Percentiles rank a stretch among this genome's conserved stretches.
These are phyloP conservation scores for Chelonoidis abingdonii DNA, from an alignment of 2,113 vertebrate species.

Conservation along the genomic window DNA sequence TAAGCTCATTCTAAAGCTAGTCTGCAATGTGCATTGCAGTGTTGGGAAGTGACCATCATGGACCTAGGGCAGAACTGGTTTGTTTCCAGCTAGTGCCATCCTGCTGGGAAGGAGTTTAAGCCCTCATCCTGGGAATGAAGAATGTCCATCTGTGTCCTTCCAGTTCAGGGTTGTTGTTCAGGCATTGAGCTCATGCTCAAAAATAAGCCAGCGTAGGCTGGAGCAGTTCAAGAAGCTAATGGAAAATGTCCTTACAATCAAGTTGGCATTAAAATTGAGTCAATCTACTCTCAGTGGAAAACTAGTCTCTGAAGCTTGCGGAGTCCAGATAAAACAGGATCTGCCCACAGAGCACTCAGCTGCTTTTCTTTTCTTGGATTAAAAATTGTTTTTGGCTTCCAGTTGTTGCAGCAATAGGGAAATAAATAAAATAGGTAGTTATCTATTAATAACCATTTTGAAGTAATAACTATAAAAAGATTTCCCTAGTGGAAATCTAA, in stretches of 20 bases:
- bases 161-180: background rate
- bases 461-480: background rate
- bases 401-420: background rate
- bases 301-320: background rate
- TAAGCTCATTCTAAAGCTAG: accelerated
- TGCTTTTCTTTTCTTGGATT: background rate
- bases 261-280: background rate
- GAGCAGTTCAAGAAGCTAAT: background rate
- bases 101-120: background rate
- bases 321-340: background rate
- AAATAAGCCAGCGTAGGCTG: accelerated
- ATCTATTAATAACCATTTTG: background rate
- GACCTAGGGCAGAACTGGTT: background rate
- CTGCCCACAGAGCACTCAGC: background rate
- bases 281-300: background rate
- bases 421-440: background rate
- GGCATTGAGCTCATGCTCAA: background rate
- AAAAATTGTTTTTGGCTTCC: background rate
- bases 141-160: accelerated
- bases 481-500: background rate
- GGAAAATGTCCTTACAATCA: background rate
- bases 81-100: background rate
- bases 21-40: accelerated
- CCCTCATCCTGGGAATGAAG: background rate
- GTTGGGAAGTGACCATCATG: background rate